phyloP scores from a whole-genome alignment of 2,797 vertebrate genomes.

The Naso thynnoides region DNA sequence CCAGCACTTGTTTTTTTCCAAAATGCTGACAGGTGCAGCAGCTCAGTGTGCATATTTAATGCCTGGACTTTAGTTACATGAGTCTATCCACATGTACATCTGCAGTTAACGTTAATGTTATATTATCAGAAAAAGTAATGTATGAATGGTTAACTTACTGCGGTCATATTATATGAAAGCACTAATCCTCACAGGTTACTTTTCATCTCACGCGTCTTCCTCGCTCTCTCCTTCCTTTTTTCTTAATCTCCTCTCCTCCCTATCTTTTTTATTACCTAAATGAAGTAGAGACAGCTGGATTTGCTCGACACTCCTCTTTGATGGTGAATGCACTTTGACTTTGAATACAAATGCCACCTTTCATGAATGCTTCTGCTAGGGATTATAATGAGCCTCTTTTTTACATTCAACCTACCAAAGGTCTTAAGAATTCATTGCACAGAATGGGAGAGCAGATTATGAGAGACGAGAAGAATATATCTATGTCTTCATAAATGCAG shows the following conservation, averaged over 20 bases:
- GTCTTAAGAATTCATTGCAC: slow-evolving; percentile 54
- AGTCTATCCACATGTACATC: not conserved
- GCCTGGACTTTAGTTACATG: not conserved
- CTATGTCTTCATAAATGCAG: slow-evolving; percentile 42
- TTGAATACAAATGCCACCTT: slow-evolving; percentile 75
- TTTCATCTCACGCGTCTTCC: slow-evolving; percentile 59
- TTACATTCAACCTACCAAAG: slow-evolving; percentile 58
- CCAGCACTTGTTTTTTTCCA: slow-evolving; percentile 20
- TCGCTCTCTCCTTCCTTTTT: slow-evolving; percentile 35
- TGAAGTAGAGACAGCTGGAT: slow-evolving; percentile 62
- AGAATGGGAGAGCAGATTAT: slow-evolving; percentile 61
- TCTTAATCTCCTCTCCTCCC: slow-evolving; percentile 63
- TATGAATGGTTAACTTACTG: slow-evolving; percentile 53
- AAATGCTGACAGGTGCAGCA: slow-evolving; percentile 30
- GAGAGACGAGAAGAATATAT: slow-evolving; percentile 48
- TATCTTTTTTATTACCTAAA: slow-evolving; percentile 73
- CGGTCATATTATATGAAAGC: slow-evolving; percentile 33
- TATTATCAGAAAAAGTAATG: slow-evolving; percentile 24
- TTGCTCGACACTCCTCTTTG: slow-evolving; percentile 58
- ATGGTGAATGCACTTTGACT: slow-evolving; percentile 73
- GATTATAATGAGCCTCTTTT: slow-evolving; percentile 63
- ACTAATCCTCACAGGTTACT: slow-evolving; percentile 61
- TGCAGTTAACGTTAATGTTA: slow-evolving; percentile 18
- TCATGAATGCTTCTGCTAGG: slow-evolving; percentile 51
- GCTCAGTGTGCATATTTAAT: not conserved